A percentile compares a stretch with the other conserved stretches of the same genome.
phyloP scores from a whole-genome alignment of 2,113 vertebrate species.

The Silurus glanis region DNA sequence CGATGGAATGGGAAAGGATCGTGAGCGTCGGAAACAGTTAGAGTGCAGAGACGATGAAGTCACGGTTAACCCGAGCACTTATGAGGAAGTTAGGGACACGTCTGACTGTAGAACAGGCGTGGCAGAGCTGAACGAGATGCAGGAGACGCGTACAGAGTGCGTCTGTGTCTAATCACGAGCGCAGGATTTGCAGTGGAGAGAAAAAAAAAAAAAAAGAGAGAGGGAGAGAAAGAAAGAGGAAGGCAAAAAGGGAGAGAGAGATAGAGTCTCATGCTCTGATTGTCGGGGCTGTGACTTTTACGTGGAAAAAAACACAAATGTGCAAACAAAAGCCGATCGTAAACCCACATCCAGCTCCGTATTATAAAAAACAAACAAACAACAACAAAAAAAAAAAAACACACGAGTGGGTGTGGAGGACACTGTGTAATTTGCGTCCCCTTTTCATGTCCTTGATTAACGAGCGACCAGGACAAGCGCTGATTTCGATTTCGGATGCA shows the following conservation, averaged over 20 bases:
- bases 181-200: constrained; percentile 54
- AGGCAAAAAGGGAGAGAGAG: too few species aligned
- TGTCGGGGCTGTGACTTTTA: constrained; percentile 46
- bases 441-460: constrained; percentile 66
- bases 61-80: constrained; percentile 1
- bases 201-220: neutral
- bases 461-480: constrained; percentile 54
- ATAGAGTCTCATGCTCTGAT: constrained; percentile 56
- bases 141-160: constrained; percentile 16
- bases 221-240: constrained; percentile 3
- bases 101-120: neutral
- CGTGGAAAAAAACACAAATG: constrained; percentile 17
- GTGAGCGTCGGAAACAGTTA: neutral
- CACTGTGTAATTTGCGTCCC: constrained; percentile 37
- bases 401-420: constrained; percentile 13
- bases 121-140: neutral
- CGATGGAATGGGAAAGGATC: neutral
- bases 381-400: neutral
- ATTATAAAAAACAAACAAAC: neutral
- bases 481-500: constrained; percentile 60
- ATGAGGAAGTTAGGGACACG: neutral
- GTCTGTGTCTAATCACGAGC: constrained; percentile 63
- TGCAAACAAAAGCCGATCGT: neutral
- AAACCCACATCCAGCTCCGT: neutral
- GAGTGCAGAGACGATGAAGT: neutral